Base-by-base conservation (phyloP, 2,888 invertebrate genomes). In the Taphrorychus bicolor region DNA sequence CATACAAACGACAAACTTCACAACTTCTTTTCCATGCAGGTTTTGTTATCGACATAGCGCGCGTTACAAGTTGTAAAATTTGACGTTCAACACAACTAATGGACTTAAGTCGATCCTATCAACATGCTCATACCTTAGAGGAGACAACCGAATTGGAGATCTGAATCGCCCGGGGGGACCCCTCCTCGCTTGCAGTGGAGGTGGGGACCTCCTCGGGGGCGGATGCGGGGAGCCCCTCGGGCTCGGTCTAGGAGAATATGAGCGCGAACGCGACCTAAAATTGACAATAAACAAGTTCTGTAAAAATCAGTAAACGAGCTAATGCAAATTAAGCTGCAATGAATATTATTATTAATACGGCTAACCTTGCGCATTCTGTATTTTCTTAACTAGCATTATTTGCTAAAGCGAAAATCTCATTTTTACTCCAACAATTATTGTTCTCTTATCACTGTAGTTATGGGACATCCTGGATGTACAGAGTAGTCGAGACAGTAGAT, bases 251-350 rank as follows among this genome's bases (percentile, higher is more conserved):
- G 88, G 84, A 71, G 86, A 86, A 67, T 85, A 85, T 22, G 90
- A 89, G 71, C 87, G 82, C 16, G 90, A 89, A 70, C 90, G 86
- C 72, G 89, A 89, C 79, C 89, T 89, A 82, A 23, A 81, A 81
- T 64, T 70, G 56, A 67, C 64, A 70, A 32, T 32, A 32, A 32
- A 32, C 9, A 11, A 7, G 52, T 59, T 60, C 52, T 60, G 22
- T 45, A n/a, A 45, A 16, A 17, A n/a, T n/a, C n/a, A n/a, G n/a
- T n/a, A n/a, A n/a, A n/a, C n/a, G n/a, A n/a, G n/a, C n/a, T n/a
- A n/a, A n/a, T n/a, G n/a, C n/a, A n/a, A n/a, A n/a, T n/a, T n/a
- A n/a, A n/a, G n/a, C n/a, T n/a, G n/a, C n/a, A n/a, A n/a, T n/a
- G n/a, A n/a, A n/a, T n/a, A n/a, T n/a, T n/a, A n/a, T n/a, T n/a